Base-by-base conservation (phyloP, 2,888 invertebrate species). In the Ophion ventricosus region DNA sequence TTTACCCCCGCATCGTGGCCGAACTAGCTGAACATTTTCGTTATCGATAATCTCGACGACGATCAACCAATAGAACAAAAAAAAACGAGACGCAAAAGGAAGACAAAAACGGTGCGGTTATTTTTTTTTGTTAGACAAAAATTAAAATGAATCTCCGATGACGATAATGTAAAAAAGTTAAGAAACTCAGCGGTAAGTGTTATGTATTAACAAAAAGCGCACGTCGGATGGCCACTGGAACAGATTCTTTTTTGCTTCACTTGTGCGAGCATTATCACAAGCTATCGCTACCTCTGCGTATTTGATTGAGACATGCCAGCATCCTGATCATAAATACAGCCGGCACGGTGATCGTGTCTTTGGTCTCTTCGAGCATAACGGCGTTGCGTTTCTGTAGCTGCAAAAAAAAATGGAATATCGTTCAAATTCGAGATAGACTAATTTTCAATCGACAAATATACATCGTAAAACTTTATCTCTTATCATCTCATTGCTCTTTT, bases 261-360 rank as follows among this genome's bases (percentile, higher is more conserved):
- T 81, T 35, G 73, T 81, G 70, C 80, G 77, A 85, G 78, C 86
- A 87, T 86, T 87, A 89, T 89, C 87, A 90, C 88, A 89, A 89
- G 87, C 87, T 90, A 88, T 91, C 90, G 88, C 91, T 92, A 93
- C 94, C 94, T 93, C 95, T 94, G 88, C 96, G 94, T 89, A 95
- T 95, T 87, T 96, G 95, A 93, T 96, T 96, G 86, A 96, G 94
- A 90, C 96, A 96, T 59, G 96, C 95, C 91, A 96, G 92, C 95
- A 96, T 96, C 89, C 96, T 94, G 87, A 98, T 96, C 97, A 98
- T 97, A 92, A 97, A 97, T 74, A 97, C 96, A 23, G 97, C 97
- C 49, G 98, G 97, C 77, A 98, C 97, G 35, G 97, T 97, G 85
- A 98, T 97, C 1, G 97, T 98, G 91, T 97, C 97, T 92, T 96